Evolutionary conservation across 2,797 vertebrate genomes (phyloP).

Genomic region (Caiman crocodilus): DNA sequence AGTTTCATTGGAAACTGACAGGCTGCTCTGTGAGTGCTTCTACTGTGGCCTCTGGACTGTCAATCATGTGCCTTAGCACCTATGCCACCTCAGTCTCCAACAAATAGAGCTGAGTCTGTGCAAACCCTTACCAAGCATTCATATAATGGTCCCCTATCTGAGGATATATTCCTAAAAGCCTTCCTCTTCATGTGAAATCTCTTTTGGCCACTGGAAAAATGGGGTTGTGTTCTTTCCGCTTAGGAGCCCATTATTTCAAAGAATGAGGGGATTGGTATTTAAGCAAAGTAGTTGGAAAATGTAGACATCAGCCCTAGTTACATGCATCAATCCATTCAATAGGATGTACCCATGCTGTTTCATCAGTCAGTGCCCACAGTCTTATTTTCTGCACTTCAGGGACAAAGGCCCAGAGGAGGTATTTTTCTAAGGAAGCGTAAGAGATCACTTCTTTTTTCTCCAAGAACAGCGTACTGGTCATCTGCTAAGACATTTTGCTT

Average conservation of each 20-base stretch:
- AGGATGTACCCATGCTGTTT: background rate
- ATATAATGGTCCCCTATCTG: background rate
- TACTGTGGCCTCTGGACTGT: no score
- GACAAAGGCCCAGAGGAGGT: background rate
- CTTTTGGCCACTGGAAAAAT: background rate
- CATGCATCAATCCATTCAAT: background rate
- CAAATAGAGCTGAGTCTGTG: background rate
- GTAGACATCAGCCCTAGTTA: background rate
- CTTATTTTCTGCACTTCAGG: background rate
- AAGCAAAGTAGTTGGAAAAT: background rate
- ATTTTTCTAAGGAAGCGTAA: background rate
- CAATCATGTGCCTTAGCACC: no score
- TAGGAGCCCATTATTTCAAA: constrained; percentile 59
- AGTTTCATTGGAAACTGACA: no score
- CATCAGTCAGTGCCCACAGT: background rate
- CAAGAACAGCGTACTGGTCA: background rate
- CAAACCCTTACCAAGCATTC: background rate
- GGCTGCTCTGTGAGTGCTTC: no score
- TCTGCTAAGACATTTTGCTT: background rate
- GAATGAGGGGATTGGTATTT: constrained; percentile 26
- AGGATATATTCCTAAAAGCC: background rate
- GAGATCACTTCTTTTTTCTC: background rate
- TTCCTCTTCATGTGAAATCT: background rate
- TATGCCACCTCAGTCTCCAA: no score
- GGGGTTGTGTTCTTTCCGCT: background rate